Evolutionary conservation across 2,888 invertebrate genomes (phyloP).

Genomic region (Penaeus monodon): DNA sequence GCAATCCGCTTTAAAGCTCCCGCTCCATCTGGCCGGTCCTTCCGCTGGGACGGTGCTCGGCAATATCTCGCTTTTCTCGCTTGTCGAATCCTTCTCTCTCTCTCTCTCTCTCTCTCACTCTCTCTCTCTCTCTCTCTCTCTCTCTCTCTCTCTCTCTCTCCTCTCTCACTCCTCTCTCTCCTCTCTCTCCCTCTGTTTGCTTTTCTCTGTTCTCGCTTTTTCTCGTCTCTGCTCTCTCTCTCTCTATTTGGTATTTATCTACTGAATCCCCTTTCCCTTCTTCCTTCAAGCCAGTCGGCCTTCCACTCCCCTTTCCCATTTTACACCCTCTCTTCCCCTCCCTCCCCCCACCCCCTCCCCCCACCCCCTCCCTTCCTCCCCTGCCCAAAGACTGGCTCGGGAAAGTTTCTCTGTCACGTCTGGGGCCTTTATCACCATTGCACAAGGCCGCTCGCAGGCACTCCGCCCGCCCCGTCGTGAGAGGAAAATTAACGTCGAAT

Average conservation of each 20-base stretch:
- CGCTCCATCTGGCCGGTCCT: neutral
- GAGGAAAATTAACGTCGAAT: too few relatives aligned
- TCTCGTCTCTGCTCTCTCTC: neutral
- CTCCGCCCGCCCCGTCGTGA: too few relatives aligned
- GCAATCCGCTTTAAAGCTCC: neutral
- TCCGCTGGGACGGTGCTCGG: neutral
- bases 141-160: neutral
- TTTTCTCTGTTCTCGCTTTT: neutral
- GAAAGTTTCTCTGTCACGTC: too few relatives aligned
- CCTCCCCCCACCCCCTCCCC: too few relatives aligned
- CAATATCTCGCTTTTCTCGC: too few relatives aligned
- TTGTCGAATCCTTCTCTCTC: neutral
- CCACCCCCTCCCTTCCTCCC: too few relatives aligned
- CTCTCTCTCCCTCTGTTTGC: too few relatives aligned
- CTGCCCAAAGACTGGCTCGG: too few relatives aligned
- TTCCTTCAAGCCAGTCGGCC: neutral
- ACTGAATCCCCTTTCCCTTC: neutral
- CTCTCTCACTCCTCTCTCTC: neutral
- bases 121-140: conserved; percentile 10
- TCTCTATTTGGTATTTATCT: neutral
- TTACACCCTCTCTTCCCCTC: neutral
- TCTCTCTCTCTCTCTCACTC: neutral
- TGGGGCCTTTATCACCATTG: too few relatives aligned
- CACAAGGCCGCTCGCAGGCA: too few relatives aligned
- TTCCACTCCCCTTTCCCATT: neutral